Percentiles rank a stretch among this genome's conserved stretches.
Evolutionary conservation across 2,113 vertebrate genomes (phyloP).

Genomic region (Periophthalmodon schlosseri): DNA sequence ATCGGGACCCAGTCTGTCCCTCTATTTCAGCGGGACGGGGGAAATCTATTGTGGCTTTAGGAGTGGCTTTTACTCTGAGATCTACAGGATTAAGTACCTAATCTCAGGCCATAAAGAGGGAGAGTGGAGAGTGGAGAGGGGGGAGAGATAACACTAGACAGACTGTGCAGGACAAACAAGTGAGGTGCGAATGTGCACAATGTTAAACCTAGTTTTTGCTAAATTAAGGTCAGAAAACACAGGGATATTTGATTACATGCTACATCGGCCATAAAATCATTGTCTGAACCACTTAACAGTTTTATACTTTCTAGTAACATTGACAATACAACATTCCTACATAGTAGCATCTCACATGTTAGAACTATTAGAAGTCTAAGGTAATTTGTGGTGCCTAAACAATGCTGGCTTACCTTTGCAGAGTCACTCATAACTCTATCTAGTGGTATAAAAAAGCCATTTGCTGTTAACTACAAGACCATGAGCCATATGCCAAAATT

Average conservation of each 20-base stretch:
- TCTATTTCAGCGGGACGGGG: conserved; percentile 48
- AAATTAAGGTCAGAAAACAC: conserved; percentile 41
- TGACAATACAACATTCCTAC: neutral
- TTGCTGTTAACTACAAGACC: neutral
- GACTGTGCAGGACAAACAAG: conserved; percentile 33
- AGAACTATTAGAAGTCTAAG: neutral
- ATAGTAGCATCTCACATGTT: neutral
- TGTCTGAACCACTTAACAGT: neutral
- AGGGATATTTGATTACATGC: neutral
- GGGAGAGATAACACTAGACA: conserved; percentile 16
- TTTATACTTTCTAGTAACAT: neutral
- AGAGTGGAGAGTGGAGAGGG: conserved; percentile 30
- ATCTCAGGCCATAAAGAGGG: conserved; percentile 63
- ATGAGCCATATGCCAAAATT: too few species aligned
- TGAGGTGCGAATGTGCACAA: conserved; percentile 40
- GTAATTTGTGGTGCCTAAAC: neutral
- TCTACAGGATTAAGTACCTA: conserved; percentile 69
- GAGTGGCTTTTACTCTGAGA: conserved; percentile 62
- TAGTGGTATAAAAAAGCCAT: neutral
- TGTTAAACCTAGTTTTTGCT: conserved; percentile 21
- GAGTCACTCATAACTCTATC: too few species aligned
- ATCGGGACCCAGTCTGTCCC: conserved; percentile 56
- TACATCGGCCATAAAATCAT: neutral
- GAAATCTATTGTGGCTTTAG: conserved; percentile 67
- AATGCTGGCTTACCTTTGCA: too few species aligned